phyloP scores from a whole-genome alignment of 1,140 invertebrate species.

The Goniozus legneri region DNA sequence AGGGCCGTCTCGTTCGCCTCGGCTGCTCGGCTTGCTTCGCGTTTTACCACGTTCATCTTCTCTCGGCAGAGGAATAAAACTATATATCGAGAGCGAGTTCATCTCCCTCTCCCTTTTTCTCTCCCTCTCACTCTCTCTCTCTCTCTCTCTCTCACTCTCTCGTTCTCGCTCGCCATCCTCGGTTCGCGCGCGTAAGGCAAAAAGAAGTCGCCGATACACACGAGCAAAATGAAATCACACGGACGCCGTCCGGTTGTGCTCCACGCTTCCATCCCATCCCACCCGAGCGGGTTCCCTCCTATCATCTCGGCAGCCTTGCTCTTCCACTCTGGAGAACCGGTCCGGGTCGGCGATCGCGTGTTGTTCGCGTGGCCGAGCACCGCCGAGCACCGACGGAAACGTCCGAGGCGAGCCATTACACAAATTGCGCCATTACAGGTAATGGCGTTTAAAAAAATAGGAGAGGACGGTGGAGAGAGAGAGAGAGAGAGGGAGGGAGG shows the following conservation, averaged over 20 bases:
- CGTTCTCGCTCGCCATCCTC: background rate
- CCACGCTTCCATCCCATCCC: slow-evolving; percentile 15
- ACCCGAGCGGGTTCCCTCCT: background rate
- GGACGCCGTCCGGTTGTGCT: no score
- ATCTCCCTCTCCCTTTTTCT: background rate
- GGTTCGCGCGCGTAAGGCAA: background rate
- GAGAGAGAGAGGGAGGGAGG: slow-evolving; percentile 1
- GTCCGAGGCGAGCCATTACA: slow-evolving; percentile 38
- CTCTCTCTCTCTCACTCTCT: background rate
- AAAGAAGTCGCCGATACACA: no score
- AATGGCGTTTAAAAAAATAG: slow-evolving; percentile 35
- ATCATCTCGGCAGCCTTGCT: slow-evolving; percentile 7
- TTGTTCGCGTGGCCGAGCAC: slow-evolving; percentile 48
- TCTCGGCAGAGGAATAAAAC: background rate
- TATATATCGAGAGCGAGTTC: background rate
- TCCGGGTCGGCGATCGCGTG: slow-evolving; percentile 43
- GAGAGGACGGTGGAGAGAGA: slow-evolving; percentile 1
- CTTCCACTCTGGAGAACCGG: slow-evolving; percentile 21
- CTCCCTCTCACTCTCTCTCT: background rate
- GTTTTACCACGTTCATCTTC: no score
- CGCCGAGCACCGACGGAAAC: slow-evolving; percentile 32
- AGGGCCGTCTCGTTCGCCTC: no score
- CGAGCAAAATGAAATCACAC: no score
- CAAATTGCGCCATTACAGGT: slow-evolving; percentile 44
- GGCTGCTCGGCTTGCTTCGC: no score